Evolutionary conservation across 2,797 vertebrate genomes (phyloP).

Genomic region (Picus viridis): DNA sequence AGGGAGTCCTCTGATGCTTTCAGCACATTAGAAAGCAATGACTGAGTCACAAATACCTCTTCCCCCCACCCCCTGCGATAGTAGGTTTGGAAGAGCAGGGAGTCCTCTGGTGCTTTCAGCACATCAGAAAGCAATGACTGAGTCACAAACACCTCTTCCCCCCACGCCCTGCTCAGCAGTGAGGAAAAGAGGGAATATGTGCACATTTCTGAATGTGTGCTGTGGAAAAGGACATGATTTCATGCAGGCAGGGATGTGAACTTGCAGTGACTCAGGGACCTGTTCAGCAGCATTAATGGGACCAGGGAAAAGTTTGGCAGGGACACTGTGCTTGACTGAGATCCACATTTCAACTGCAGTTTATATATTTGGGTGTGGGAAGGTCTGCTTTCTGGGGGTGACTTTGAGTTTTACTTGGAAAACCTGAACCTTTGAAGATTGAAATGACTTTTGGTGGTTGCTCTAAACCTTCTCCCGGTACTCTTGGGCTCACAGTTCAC

Average conservation of each 20-base stretch:
- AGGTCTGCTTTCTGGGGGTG: background rate
- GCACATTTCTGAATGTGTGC: background rate
- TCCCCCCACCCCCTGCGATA: background rate
- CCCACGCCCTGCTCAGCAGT: background rate
- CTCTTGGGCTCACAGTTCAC: fast-evolving
- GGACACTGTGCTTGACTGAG: background rate
- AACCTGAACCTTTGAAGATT: background rate
- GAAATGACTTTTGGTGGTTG: background rate
- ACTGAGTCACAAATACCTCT: background rate
- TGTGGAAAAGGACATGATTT: background rate
- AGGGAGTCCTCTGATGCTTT: constrained; percentile 25
- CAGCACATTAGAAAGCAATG: background rate
- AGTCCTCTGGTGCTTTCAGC: constrained; percentile 23
- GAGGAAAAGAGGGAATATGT: background rate
- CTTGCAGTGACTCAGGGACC: fast-evolving
- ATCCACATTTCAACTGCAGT: background rate
- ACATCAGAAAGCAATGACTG: background rate
- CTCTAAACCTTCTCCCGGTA: background rate
- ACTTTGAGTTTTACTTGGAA: background rate
- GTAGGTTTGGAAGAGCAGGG: constrained; percentile 5
- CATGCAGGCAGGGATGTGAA: background rate
- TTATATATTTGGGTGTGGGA: background rate
- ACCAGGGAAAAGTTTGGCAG: background rate
- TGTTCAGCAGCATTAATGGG: background rate
- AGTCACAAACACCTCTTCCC: background rate